phyloP scores from a whole-genome alignment of 1,140 invertebrate genomes.

The Acromyrmex charruanus region DNA sequence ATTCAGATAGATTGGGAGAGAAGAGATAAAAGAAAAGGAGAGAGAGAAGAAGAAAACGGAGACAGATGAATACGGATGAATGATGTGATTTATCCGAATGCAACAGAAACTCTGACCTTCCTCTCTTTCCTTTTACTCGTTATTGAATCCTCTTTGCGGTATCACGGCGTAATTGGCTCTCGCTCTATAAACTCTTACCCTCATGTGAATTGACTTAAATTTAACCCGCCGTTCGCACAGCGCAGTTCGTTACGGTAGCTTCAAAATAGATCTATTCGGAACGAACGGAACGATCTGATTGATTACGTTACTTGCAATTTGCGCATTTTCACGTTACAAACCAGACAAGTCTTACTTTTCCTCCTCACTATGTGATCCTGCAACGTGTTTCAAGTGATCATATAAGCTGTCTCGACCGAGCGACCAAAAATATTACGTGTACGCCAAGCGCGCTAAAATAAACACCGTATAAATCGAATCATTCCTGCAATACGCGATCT shows the following conservation, averaged over 20 bases:
- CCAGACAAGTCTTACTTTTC: background rate
- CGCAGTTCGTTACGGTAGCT: slow-evolving; percentile 25
- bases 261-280: slow-evolving; percentile 14
- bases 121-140: slow-evolving; percentile 31
- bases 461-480: slow-evolving; percentile 11
- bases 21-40: background rate
- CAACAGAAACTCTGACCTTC: slow-evolving; percentile 32
- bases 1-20: background rate
- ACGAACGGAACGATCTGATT: slow-evolving; percentile 16
- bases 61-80: background rate
- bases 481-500: background rate
- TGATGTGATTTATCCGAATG: slow-evolving; percentile 16
- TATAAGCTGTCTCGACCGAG: background rate
- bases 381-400: background rate
- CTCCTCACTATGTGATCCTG: background rate
- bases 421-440: background rate
- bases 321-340: background rate
- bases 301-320: slow-evolving; percentile 23
- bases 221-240: slow-evolving; percentile 22
- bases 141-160: slow-evolving; percentile 54
- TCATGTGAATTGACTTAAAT: slow-evolving; percentile 53
- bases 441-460: background rate
- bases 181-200: slow-evolving; percentile 53
- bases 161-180: slow-evolving; percentile 41
- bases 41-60: background rate